phyloP scores from a whole-genome alignment of 2,113 vertebrate species.

The Phasianus colchicus region DNA sequence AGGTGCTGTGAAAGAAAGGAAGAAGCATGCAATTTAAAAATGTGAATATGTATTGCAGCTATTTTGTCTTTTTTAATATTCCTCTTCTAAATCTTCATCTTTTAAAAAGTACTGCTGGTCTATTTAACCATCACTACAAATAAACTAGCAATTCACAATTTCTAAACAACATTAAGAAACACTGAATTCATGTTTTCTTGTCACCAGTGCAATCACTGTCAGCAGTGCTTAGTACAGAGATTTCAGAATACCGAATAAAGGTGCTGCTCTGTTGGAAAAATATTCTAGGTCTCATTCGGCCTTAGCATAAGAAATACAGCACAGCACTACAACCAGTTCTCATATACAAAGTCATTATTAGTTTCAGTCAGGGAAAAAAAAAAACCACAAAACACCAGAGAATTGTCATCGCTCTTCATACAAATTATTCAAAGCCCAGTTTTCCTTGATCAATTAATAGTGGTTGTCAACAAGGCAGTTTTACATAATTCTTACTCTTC shows the following conservation, averaged over 20 bases:
- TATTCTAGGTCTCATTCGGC: not conserved
- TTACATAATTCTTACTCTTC: not conserved
- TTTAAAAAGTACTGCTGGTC: not conserved
- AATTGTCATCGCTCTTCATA: not conserved
- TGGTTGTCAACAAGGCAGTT: not conserved
- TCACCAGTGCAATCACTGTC: not conserved
- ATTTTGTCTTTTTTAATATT: not conserved
- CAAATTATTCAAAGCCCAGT: not conserved
- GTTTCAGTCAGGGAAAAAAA: not conserved
- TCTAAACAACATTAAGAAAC: not conserved
- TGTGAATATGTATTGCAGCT: not conserved
- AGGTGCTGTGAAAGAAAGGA: conserved; percentile 66
- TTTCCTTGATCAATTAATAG: not conserved
- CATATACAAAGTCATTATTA: not conserved
- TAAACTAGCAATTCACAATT: not conserved
- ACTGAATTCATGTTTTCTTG: not conserved
- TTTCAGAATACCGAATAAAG: not conserved
- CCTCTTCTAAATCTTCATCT: not conserved
- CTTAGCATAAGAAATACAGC: not conserved
- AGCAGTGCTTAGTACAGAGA: not conserved
- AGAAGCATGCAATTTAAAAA: not conserved
- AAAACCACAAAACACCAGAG: not conserved
- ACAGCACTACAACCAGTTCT: not conserved
- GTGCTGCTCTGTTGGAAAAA: not conserved
- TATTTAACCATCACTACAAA: not conserved